phyloP scores from a whole-genome alignment of 2,113 vertebrate genomes.

The Perccottus glenii region DNA sequence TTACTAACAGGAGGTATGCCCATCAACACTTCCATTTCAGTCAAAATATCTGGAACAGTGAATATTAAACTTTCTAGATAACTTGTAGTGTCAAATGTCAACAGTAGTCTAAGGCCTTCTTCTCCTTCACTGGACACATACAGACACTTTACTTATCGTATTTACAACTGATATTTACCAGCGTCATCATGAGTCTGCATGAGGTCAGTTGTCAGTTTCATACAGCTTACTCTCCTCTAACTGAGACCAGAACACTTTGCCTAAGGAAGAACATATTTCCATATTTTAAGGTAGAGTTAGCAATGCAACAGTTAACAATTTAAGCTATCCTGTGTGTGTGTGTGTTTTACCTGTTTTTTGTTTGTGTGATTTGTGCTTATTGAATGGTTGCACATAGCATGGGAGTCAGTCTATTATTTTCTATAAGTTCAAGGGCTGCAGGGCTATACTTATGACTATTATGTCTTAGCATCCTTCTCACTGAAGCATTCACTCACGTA shows the following conservation, averaged over 20 bases:
- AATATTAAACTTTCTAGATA: too few relatives aligned
- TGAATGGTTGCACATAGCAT: conserved; percentile 39
- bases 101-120: too few relatives aligned
- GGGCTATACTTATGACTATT: conserved; percentile 41
- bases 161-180: too few relatives aligned
- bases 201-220: too few relatives aligned
- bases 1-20: conserved; percentile 87
- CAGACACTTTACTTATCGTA: too few relatives aligned
- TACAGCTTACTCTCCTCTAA: too few relatives aligned
- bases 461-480: conserved; percentile 35
- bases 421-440: conserved; percentile 41
- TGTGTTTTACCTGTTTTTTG: conserved; percentile 9
- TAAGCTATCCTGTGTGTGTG: background rate
- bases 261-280: too few relatives aligned
- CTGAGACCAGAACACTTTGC: too few relatives aligned
- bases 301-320: too few relatives aligned
- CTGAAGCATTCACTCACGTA: conserved; percentile 20
- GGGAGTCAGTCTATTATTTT: conserved; percentile 31
- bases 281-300: too few relatives aligned
- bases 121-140: too few relatives aligned
- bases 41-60: background rate
- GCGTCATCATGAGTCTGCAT: too few relatives aligned
- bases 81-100: background rate
- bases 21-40: background rate
- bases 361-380: conserved; percentile 33